These are phyloP conservation scores for Orthonyx spaldingii DNA, from an alignment of 2,113 vertebrate species.

Conservation along the genomic window DNA sequence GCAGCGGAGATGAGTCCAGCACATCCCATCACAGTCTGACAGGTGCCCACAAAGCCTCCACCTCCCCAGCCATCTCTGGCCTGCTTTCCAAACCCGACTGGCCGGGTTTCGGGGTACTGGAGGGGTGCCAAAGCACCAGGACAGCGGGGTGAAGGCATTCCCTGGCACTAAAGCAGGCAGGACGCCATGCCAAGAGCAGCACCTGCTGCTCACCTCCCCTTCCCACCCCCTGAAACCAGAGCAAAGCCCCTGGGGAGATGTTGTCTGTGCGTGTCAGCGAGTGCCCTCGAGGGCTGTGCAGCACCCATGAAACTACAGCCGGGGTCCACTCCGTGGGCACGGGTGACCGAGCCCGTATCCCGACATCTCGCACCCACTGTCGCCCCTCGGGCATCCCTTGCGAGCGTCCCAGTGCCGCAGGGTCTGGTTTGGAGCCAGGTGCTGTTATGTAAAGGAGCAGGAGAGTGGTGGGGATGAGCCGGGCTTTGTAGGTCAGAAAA, in stretches of 20 bases:
- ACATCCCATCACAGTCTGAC: neutral
- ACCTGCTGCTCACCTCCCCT: neutral
- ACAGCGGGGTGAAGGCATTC: neutral
- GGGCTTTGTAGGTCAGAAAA: slow-evolving; percentile 5
- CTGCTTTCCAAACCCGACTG: neutral
- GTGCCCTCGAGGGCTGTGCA: neutral
- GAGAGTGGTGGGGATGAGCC: neutral
- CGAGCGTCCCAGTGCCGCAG: neutral
- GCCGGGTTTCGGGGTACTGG: neutral
- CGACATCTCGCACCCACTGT: rapidly evolving
- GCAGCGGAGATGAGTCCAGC: neutral
- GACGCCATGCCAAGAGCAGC: neutral
- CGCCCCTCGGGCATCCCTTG: neutral
- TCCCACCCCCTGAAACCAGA: rapidly evolving
- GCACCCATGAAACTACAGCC: neutral
- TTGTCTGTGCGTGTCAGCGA: neutral
- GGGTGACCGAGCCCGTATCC: rapidly evolving
- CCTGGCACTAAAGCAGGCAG: neutral
- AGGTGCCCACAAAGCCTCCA: neutral
- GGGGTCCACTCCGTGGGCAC: neutral
- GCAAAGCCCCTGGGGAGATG: neutral
- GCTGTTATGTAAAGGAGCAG: neutral
- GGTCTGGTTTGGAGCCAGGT: rapidly evolving
- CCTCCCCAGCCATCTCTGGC: neutral
- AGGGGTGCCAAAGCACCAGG: neutral